A percentile compares a stretch with the other conserved stretches of the same genome.
Evolutionary conservation across 2,888 invertebrate genomes (phyloP).

Genomic region (Noctua janthina): DNA sequence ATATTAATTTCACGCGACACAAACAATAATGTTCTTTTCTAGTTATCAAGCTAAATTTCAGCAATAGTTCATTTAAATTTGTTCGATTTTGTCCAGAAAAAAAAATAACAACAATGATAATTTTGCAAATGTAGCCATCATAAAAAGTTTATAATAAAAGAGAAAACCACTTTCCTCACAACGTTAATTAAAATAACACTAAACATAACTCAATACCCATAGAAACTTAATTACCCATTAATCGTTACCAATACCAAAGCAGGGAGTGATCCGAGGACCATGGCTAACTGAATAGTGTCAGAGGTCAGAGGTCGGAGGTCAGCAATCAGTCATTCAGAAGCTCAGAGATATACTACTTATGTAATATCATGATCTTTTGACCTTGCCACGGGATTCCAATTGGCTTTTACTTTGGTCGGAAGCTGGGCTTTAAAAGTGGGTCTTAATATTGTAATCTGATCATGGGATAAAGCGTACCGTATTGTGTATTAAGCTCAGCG

Average conservation of each 20-base stretch:
- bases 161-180: background rate
- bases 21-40: background rate
- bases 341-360: slow-evolving; percentile 44
- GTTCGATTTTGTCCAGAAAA: background rate
- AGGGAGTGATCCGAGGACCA: slow-evolving; percentile 20
- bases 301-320: slow-evolving; percentile 31
- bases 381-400: slow-evolving; percentile 32
- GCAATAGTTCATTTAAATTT: background rate
- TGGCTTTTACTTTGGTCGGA: slow-evolving; percentile 15
- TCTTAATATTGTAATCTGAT: slow-evolving; percentile 16
- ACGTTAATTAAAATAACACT: background rate
- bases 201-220: background rate
- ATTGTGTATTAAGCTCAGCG: background rate
- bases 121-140: background rate
- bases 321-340: slow-evolving; percentile 52
- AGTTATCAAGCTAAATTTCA: background rate
- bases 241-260: slow-evolving; percentile 23
- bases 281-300: slow-evolving; percentile 28
- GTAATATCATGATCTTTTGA: slow-evolving; percentile 45
- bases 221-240: slow-evolving; percentile 27
- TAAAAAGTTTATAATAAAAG: background rate
- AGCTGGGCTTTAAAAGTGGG: background rate
- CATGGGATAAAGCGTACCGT: background rate
- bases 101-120: background rate
- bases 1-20: background rate